Conservation (phyloP, 1,140 invertebrate genomes). For the Cephus cinctus region DNA sequence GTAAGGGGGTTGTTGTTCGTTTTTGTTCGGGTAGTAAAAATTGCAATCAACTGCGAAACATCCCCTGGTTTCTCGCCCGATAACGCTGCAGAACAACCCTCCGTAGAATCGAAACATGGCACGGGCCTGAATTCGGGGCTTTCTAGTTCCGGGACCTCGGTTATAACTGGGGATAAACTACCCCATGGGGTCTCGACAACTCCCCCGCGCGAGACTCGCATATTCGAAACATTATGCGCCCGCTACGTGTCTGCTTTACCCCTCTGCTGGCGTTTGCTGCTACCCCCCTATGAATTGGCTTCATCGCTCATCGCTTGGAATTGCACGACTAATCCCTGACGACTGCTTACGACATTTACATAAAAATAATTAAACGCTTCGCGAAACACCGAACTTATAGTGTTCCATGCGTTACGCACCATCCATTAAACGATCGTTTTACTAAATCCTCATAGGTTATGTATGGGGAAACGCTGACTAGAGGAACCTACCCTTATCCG, state of each 20-base stretch:
- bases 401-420: not conserved
- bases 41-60: conserved; percentile 4
- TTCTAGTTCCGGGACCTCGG: no score
- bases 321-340: conserved; percentile 15
- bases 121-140: no score
- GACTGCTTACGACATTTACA: conserved; percentile 28
- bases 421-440: no score
- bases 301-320: conserved; percentile 32
- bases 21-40: not conserved
- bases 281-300: conserved; percentile 7
- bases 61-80: conserved; percentile 1
- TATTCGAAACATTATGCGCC: conserved; percentile 30
- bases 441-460: no score
- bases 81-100: no score
- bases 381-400: conserved; percentile 9
- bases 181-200: conserved; percentile 26
- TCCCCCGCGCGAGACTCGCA: conserved; percentile 22
- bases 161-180: conserved; percentile 24
- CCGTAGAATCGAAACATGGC: no score
- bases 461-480: no score
- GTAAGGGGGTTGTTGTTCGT: no score
- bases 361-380: conserved; percentile 45
- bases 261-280: no score
- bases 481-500: no score
- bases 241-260: conserved; percentile 20